Percentiles rank a stretch among this genome's conserved stretches.
phyloP scores from a whole-genome alignment of 2,113 vertebrate species.

The Actenoides lindsayi region DNA sequence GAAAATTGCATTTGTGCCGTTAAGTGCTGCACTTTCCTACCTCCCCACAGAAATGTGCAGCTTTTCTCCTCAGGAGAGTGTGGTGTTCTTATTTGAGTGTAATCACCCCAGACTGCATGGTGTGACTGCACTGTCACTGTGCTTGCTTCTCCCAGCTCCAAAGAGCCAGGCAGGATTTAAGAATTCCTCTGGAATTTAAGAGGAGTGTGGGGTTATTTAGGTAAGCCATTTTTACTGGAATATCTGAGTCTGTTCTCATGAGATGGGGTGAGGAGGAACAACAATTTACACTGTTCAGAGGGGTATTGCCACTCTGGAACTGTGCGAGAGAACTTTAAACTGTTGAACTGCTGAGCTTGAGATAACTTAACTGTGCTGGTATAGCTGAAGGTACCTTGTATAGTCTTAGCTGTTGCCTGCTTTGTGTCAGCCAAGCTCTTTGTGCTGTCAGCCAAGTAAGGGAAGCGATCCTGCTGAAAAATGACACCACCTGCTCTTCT shows the following conservation, averaged over 20 bases:
- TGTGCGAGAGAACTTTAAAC: neutral
- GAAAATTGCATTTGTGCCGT: neutral
- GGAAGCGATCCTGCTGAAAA: conserved; percentile 4
- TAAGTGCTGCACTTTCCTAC: neutral
- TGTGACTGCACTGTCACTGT: neutral
- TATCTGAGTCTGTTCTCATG: neutral
- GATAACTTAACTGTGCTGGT: neutral
- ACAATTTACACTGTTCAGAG: neutral
- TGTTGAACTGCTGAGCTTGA: neutral
- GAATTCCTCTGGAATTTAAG: neutral
- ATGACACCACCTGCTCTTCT: neutral
- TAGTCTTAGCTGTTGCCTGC: neutral
- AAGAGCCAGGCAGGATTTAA: neutral
- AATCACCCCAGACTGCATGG: too few relatives aligned
- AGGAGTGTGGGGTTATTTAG: neutral
- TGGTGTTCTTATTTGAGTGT: neutral
- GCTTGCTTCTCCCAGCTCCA: neutral
- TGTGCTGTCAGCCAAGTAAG: neutral
- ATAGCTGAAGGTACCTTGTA: neutral
- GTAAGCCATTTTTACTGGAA: neutral
- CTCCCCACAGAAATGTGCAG: neutral
- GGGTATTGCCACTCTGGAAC: neutral
- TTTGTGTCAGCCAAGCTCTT: neutral
- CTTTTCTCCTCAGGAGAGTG: neutral
- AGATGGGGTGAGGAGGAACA: neutral